Conservation (phyloP, 2,113 vertebrate species). For the Leptobrachium ailaonicum region DNA sequence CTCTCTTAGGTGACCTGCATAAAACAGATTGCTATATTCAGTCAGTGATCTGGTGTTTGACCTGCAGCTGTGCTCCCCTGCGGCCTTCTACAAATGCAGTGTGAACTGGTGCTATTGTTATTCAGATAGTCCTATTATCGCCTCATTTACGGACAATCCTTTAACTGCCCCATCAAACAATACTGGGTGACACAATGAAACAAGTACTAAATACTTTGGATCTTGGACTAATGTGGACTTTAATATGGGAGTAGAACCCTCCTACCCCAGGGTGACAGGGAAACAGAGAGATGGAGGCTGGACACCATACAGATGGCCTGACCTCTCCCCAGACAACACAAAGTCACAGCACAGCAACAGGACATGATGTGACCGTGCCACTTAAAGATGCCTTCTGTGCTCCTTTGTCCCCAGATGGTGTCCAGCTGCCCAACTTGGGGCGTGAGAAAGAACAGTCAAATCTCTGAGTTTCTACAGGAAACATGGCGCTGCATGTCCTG, state of each 20-base stretch:
- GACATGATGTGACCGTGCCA: neutral
- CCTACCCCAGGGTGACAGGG: neutral
- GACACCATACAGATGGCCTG: neutral
- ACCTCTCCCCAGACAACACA: neutral
- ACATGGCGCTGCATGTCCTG: slow-evolving; percentile 33
- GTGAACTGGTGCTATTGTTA: slow-evolving; percentile 47
- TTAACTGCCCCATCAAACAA: slow-evolving; percentile 31
- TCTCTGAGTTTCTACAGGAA: slow-evolving; percentile 44
- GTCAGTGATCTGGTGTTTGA: slow-evolving; percentile 20
- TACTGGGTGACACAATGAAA: slow-evolving; percentile 28
- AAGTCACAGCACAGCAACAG: neutral
- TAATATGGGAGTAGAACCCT: neutral
- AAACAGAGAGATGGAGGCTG: neutral
- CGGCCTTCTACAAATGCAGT: slow-evolving; percentile 35
- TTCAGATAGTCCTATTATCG: slow-evolving; percentile 37
- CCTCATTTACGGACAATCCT: slow-evolving; percentile 41
- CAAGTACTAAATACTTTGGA: slow-evolving; percentile 9
- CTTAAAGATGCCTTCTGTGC: slow-evolving; percentile 17
- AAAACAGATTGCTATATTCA: slow-evolving; percentile 5
- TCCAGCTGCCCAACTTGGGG: slow-evolving; percentile 56
- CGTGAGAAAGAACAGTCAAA: slow-evolving; percentile 60
- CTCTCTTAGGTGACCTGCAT: too few relatives aligned
- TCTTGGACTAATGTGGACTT: neutral
- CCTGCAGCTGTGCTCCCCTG: slow-evolving; percentile 36
- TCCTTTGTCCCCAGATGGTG: slow-evolving; percentile 30